A percentile compares a stretch with the other conserved stretches of the same genome.
Evolutionary conservation across 2,113 vertebrate genomes (phyloP).

Genomic region (Entomyzon cyanotis): DNA sequence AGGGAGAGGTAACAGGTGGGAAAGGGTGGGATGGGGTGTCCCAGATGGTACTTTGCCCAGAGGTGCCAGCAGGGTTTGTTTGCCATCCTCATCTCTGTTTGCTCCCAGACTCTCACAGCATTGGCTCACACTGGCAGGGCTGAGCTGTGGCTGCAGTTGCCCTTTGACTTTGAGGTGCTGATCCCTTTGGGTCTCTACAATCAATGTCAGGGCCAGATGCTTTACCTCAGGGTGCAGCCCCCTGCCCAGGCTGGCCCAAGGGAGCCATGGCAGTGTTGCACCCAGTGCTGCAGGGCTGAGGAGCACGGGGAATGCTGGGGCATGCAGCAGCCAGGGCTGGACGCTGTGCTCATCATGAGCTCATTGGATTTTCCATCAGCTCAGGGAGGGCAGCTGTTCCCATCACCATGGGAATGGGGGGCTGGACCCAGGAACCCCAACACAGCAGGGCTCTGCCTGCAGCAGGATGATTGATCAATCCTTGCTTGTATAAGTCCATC

Average conservation of each 20-base stretch:
- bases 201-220: fast-evolving
- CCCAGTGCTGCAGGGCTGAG: fast-evolving
- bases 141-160: neutral
- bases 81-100: neutral
- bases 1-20: neutral
- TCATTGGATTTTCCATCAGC: constrained; percentile 65
- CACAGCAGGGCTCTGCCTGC: neutral
- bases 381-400: neutral
- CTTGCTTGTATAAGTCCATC: constrained; percentile 17
- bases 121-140: fast-evolving
- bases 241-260: fast-evolving
- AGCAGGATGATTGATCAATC: neutral
- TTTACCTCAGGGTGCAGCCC: neutral
- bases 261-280: neutral
- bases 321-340: neutral
- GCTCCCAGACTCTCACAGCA: fast-evolving
- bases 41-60: fast-evolving
- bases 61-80: neutral
- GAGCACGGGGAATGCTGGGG: neutral
- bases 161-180: neutral
- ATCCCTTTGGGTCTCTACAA: neutral
- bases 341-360: neutral
- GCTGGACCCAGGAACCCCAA: neutral
- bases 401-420: neutral
- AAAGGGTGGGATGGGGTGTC: neutral